Evolutionary conservation across 2,888 invertebrate genomes (phyloP), one percentile per base, ranked within the genome.

Genomic region (Cataglyphis albicans): DNA sequence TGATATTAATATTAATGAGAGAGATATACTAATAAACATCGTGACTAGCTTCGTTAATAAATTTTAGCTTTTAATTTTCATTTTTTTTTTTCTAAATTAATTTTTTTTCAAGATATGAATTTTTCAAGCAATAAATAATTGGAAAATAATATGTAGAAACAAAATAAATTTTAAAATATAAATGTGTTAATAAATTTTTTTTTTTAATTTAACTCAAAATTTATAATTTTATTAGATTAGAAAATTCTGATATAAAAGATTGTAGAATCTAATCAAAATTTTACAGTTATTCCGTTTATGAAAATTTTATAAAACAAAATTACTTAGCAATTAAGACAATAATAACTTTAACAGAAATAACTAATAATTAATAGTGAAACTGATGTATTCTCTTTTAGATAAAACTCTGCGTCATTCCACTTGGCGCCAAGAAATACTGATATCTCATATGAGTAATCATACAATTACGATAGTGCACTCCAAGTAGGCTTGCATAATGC

Each of bases 401-500:
- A 76, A 63, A 44, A 9, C 29, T 44, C 15, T 57, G 25, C 35
- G 25, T 75, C 68, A n/a, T 55, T 15, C 35, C n/a, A 68, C 32
- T 57, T 57, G 41, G 68, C 59, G 70, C 68, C 57, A 44, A 67
- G 55, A 25, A 38, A 12, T 18, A 59, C 21, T 57, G 55, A 57
- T 68, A 76, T 29, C 55, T 29, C 32, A 29, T 35, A 35, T 68
- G 75, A 84, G 61, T 87, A 82, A 86, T 81, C 80, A 48, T 52
- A 9, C 78, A 80, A 88, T 88, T 86, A 81, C 70, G 70, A 74
- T 78, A 83, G 64, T 48, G 65, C 52, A 86, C 76, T 83, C 73
- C 12, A 29, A 35, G n/a, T 18, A 55, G 10, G n/a, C 65, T 88
- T 87, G 81, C 67, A 81, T 81, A 88, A 83, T 65, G 44, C 72